phyloP scores from a whole-genome alignment of 2,113 vertebrate species.

The Sinosuthora webbiana region DNA sequence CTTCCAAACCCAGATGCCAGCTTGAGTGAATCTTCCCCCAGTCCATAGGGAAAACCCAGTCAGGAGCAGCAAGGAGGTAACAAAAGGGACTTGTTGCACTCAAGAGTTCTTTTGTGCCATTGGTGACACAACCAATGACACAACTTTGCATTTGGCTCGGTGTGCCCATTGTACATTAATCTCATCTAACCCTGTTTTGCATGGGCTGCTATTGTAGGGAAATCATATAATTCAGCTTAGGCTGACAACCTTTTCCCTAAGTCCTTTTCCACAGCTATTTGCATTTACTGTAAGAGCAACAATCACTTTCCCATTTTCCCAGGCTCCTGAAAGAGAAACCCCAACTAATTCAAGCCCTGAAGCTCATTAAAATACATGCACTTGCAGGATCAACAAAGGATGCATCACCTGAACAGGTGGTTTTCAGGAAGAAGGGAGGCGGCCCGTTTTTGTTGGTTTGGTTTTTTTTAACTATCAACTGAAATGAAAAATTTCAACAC shows the following conservation, averaged over 20 bases:
- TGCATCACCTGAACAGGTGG: neutral
- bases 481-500: neutral
- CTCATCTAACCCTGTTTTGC: neutral
- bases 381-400: neutral
- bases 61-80: neutral
- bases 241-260: neutral
- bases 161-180: neutral
- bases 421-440: neutral
- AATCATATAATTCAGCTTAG: neutral
- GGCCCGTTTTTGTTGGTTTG: fast-evolving
- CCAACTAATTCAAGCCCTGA: neutral
- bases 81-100: neutral
- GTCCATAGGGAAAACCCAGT: neutral
- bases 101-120: neutral
- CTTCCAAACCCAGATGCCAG: neutral
- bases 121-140: neutral
- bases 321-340: neutral
- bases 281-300: neutral
- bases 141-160: neutral
- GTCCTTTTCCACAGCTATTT: neutral
- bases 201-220: neutral
- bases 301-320: neutral
- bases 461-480: neutral
- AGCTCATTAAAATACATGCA: neutral
- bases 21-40: neutral